phyloP scores from a whole-genome alignment of 2,797 vertebrate species.

The Microctenopoma stevenorrisi region DNA sequence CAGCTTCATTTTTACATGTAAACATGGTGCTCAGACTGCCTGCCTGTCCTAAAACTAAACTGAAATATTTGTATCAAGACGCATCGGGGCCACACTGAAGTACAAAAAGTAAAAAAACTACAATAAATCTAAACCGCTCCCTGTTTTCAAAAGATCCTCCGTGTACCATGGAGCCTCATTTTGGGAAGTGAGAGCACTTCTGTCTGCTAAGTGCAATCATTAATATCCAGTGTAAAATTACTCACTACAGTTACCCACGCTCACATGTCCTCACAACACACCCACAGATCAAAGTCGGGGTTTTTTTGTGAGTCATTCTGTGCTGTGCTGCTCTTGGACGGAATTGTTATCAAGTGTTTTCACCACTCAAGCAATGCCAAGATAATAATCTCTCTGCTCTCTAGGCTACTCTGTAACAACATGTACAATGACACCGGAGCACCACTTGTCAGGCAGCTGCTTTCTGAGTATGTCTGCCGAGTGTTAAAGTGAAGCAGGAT shows the following conservation, averaged over 20 bases:
- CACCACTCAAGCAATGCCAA: conserved; percentile 61
- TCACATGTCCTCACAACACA: conserved; percentile 42
- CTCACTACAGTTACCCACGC: conserved; percentile 34
- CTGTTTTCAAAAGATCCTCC: conserved; percentile 12
- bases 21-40: conserved; percentile 44
- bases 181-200: conserved; percentile 40
- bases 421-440: conserved; percentile 56
- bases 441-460: conserved; percentile 55
- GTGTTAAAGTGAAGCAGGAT: conserved; percentile 54
- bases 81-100: conserved; percentile 14
- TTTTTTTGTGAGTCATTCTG: conserved; percentile 47
- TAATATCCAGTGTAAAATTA: conserved; percentile 59
- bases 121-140: conserved; percentile 4
- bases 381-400: conserved; percentile 67
- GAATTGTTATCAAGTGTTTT: conserved; percentile 67
- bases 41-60: conserved; percentile 30
- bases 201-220: conserved; percentile 58
- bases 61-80: conserved; percentile 28
- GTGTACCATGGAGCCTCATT: conserved; percentile 18
- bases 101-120: background rate
- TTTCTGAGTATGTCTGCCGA: conserved; percentile 53
- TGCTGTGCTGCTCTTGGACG: conserved; percentile 52
- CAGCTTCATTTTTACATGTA: conserved; percentile 57
- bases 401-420: conserved; percentile 65
- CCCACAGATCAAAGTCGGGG: conserved; percentile 58